Evolutionary conservation across 2,888 invertebrate species (phyloP).

Genomic region (Linnaemya tessellans): DNA sequence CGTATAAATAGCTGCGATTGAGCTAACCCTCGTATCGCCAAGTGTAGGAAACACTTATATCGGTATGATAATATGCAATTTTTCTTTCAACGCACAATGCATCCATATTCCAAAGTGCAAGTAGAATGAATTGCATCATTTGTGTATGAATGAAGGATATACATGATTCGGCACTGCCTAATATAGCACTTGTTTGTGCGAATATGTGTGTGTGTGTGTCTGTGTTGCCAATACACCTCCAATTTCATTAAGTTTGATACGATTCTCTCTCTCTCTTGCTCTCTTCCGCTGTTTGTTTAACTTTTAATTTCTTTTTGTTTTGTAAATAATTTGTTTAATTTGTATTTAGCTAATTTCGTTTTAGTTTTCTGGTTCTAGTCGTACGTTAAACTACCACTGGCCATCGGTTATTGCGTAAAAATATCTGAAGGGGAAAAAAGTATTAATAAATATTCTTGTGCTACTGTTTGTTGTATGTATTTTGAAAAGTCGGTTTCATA

Average conservation of each 20-base stretch:
- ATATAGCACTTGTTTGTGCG: neutral
- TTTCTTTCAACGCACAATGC: too few species aligned
- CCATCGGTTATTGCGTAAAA: slow-evolving; percentile 31
- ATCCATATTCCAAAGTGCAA: too few species aligned
- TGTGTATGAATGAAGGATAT: neutral
- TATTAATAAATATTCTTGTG: neutral
- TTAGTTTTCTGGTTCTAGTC: slow-evolving; percentile 81
- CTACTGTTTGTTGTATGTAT: neutral
- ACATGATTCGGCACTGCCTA: neutral
- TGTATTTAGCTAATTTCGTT: slow-evolving; percentile 78
- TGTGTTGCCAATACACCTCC: neutral
- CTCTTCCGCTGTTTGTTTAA: slow-evolving; percentile 75
- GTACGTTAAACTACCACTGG: slow-evolving; percentile 71
- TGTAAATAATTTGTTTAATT: slow-evolving; percentile 35
- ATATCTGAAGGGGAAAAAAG: neutral
- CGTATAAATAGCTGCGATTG: too few species aligned
- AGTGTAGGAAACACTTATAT: too few species aligned
- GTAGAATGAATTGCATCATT: too few species aligned
- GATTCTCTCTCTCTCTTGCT: slow-evolving; percentile 17
- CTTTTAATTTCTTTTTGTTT: slow-evolving; percentile 25
- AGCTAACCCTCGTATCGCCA: too few species aligned
- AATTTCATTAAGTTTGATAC: slow-evolving; percentile 11
- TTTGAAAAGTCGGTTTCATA: slow-evolving; percentile 12
- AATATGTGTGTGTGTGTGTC: neutral
- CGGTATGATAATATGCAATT: too few species aligned